A percentile compares a stretch with the other conserved stretches of the same genome.
phyloP scores from a whole-genome alignment of 2,888 invertebrate species.

The Tineola bisselliella region DNA sequence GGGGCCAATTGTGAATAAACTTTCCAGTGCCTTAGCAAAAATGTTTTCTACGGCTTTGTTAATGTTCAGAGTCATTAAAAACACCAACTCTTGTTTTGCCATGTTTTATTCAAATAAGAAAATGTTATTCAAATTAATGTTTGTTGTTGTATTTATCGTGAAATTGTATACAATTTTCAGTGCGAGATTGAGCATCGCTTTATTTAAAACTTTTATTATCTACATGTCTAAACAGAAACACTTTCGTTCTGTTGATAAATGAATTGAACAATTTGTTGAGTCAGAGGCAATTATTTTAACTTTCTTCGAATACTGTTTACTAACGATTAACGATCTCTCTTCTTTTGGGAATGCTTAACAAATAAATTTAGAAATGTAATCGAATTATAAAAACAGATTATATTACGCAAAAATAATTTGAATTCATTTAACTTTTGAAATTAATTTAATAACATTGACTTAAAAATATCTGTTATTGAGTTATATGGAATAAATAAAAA shows the following conservation, averaged over 20 bases:
- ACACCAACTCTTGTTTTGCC: neutral
- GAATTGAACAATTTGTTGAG: slow-evolving; percentile 11
- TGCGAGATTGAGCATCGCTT: neutral
- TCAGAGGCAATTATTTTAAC: slow-evolving; percentile 57
- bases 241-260: slow-evolving; percentile 9
- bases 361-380: slow-evolving; percentile 4
- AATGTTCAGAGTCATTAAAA: neutral
- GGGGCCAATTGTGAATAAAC: no score
- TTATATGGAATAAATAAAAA: no score
- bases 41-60: no score
- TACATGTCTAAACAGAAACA: neutral
- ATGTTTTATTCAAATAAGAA: neutral
- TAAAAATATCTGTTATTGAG: no score
- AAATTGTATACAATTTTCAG: neutral
- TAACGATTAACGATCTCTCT: neutral
- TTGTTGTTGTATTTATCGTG: neutral
- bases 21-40: no score
- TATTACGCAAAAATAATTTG: neutral
- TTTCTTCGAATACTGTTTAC: neutral
- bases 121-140: neutral
- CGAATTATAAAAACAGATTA: slow-evolving; percentile 2
- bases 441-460: no score
- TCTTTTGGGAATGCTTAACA: neutral
- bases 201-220: slow-evolving; percentile 1
- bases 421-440: neutral